Evolutionary conservation across 1,140 invertebrate genomes (phyloP).

Genomic region (Musca domestica): DNA sequence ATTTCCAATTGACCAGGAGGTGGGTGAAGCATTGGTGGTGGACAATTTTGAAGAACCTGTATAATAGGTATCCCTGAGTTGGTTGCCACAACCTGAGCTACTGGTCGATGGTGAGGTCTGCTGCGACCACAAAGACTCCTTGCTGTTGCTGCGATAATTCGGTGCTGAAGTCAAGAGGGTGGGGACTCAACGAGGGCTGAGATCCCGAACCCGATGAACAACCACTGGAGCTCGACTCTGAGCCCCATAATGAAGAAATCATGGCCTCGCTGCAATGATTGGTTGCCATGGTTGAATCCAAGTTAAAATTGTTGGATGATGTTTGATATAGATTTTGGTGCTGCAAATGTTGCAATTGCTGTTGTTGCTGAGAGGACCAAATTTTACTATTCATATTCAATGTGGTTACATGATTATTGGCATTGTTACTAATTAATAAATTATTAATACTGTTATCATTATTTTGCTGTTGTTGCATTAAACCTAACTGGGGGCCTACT

Average conservation of each 20-base stretch:
- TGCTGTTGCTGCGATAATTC: conserved; percentile 40
- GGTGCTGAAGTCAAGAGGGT: conserved; percentile 32
- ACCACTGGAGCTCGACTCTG: conserved; percentile 35
- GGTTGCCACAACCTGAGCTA: conserved; percentile 21
- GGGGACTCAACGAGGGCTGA: conserved; percentile 49
- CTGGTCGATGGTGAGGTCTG: conserved; percentile 40
- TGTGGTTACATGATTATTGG: no score
- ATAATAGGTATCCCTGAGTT: conserved; percentile 42
- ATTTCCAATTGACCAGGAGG: conserved; percentile 30
- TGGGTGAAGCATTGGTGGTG: conserved; percentile 34
- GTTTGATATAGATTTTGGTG: conserved; percentile 22
- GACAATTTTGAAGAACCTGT: conserved; percentile 25
- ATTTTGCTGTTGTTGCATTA: conserved; percentile 24
- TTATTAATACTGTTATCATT: conserved; percentile 51
- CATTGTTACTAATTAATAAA: conserved; percentile 52
- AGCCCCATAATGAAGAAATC: conserved; percentile 46
- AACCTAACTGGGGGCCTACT: conserved; percentile 8
- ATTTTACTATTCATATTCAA: conserved; percentile 33
- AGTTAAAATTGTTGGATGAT: conserved; percentile 28
- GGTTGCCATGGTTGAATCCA: conserved; percentile 21
- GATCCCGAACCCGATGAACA: conserved; percentile 48
- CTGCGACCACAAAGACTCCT: conserved; percentile 47
- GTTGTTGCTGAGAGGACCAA: conserved; percentile 19
- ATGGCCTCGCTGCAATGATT: conserved; percentile 35
- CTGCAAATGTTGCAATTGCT: conserved; percentile 29